A percentile compares a stretch with the other conserved stretches of the same genome.
Conservation (phyloP, 1,140 invertebrate genomes). For the Drosophila novamexicana region DNA sequence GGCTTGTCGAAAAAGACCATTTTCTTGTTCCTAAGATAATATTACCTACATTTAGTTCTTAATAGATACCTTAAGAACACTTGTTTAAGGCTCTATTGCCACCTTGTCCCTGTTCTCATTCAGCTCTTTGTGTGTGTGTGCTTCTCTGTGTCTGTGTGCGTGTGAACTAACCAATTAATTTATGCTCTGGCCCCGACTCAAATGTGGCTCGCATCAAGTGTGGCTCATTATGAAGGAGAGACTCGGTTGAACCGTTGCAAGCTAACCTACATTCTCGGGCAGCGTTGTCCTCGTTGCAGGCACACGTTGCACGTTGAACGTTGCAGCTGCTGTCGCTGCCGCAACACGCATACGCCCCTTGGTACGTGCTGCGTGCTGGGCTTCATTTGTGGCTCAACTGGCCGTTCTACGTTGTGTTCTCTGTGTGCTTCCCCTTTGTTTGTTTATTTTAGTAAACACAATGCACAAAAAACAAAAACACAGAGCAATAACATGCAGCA, state of each 20-base stretch:
- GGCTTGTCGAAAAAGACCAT: too few species aligned
- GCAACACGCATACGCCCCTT: slow-evolving; percentile 47
- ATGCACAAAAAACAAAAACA: slow-evolving; percentile 20
- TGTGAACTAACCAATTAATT: slow-evolving; percentile 51
- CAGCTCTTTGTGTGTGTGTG: not conserved
- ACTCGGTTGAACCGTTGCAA: slow-evolving; percentile 26
- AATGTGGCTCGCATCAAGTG: slow-evolving; percentile 50
- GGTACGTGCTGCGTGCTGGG: slow-evolving; percentile 16
- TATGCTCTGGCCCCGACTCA: slow-evolving; percentile 43
- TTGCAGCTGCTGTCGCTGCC: slow-evolving; percentile 9
- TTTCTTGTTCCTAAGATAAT: too few species aligned
- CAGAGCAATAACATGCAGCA: not conserved
- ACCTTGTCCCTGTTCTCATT: slow-evolving; percentile 52
- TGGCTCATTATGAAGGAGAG: slow-evolving; percentile 42
- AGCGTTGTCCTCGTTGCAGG: slow-evolving; percentile 31
- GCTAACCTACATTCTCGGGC: slow-evolving; percentile 54
- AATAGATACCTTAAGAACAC: slow-evolving; percentile 21
- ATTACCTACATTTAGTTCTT: not conserved
- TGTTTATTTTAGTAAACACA: slow-evolving; percentile 61
- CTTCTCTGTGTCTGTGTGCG: slow-evolving; percentile 10
- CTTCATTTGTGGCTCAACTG: slow-evolving; percentile 42
- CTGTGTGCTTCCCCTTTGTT: slow-evolving; percentile 10
- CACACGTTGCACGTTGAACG: slow-evolving; percentile 18
- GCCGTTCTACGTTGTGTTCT: slow-evolving; percentile 5
- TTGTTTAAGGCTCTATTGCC: slow-evolving; percentile 18